Evolutionary conservation across 2,888 invertebrate genomes (phyloP).

Genomic region (Macrosoma leucophasiata): DNA sequence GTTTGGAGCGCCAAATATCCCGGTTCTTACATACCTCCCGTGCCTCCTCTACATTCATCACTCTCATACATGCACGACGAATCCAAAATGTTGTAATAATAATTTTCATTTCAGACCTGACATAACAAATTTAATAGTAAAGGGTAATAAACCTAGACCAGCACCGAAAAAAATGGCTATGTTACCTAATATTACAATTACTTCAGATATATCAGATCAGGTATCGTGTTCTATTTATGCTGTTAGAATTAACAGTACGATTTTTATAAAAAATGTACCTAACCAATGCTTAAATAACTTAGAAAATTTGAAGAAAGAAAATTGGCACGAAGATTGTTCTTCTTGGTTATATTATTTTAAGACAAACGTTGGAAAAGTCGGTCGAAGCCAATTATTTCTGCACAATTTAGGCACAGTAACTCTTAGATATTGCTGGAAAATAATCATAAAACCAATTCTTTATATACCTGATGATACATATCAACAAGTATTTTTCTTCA

Average conservation of each 20-base stretch:
- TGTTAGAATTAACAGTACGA: slow-evolving; percentile 52
- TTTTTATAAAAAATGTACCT: slow-evolving; percentile 43
- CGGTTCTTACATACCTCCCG: no score
- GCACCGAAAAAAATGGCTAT: slow-evolving; percentile 37
- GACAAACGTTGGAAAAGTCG: slow-evolving; percentile 41
- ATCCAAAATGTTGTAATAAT: no score
- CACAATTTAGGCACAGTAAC: slow-evolving; percentile 70
- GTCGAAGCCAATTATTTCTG: slow-evolving; percentile 51
- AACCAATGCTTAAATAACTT: slow-evolving; percentile 35
- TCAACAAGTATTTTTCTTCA: slow-evolving; percentile 71
- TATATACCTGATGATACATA: slow-evolving; percentile 44
- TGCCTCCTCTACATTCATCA: no score
- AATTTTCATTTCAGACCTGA: slow-evolving; percentile 42
- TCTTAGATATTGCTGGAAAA: slow-evolving; percentile 68
- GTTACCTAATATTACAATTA: slow-evolving; percentile 38
- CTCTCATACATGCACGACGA: no score
- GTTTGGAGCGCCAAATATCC: no score
- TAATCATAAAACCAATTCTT: slow-evolving; percentile 41
- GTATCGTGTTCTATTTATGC: slow-evolving; percentile 40
- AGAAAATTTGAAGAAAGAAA: slow-evolving; percentile 33
- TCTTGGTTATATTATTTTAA: slow-evolving; percentile 65
- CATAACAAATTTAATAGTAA: slow-evolving; percentile 42
- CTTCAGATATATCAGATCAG: slow-evolving; percentile 18
- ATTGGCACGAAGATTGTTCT: slow-evolving; percentile 42
- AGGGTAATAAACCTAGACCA: slow-evolving; percentile 45